phyloP scores from a whole-genome alignment of 2,888 invertebrate species.

The Teleiodes luculella region DNA sequence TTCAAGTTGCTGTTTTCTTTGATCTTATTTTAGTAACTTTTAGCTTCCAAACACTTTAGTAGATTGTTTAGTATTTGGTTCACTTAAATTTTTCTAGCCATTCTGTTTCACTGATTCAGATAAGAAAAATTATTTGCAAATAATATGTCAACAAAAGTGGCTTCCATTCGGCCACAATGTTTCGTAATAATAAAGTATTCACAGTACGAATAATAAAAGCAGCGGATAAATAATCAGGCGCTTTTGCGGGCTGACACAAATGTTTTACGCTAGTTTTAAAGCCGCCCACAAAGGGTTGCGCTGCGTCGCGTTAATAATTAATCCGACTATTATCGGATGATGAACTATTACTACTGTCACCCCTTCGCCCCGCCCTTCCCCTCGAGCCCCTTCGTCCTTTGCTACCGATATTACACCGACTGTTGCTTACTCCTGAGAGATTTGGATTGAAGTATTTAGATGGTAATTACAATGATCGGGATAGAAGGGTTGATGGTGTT shows the following conservation, averaged over 20 bases:
- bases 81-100: neutral
- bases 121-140: neutral
- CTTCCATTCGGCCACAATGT: constrained; percentile 19
- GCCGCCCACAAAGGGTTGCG: constrained; percentile 71
- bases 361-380: constrained; percentile 25
- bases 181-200: constrained; percentile 38
- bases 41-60: no score
- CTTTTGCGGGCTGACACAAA: constrained; percentile 38
- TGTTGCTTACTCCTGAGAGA: constrained; percentile 51
- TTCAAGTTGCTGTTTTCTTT: constrained; percentile 3
- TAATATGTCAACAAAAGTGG: constrained; percentile 1
- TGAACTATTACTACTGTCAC: constrained; percentile 59
- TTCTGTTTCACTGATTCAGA: neutral
- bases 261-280: constrained; percentile 66
- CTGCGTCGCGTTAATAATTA: constrained; percentile 63
- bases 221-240: constrained; percentile 51
- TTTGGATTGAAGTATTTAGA: constrained; percentile 22
- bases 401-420: constrained; percentile 60
- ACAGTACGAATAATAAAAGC: constrained; percentile 46
- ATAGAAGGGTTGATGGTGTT: constrained; percentile 36
- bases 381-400: constrained; percentile 20
- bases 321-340: constrained; percentile 71
- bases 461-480: constrained; percentile 32
- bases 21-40: constrained; percentile 5
- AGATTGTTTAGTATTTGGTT: no score